Conservation (phyloP, 2,797 vertebrate genomes). For the Squalus acanthias region DNA sequence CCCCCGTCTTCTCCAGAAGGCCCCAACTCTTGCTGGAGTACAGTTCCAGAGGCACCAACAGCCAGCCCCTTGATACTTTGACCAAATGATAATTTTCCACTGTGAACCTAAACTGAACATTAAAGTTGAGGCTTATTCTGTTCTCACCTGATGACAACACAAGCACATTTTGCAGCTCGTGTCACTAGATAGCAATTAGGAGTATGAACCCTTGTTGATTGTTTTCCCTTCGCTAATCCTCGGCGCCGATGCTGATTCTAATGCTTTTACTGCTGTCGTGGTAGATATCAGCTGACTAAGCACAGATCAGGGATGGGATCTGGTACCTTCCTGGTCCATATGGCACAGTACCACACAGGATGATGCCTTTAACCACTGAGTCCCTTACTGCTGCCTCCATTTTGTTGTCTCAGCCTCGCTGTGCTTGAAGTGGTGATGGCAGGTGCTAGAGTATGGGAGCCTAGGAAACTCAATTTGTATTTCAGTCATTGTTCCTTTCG, state of each 20-base stretch:
- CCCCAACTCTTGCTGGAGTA: neutral
- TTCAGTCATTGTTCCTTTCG: neutral
- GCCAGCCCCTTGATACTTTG: neutral
- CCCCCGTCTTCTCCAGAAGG: neutral
- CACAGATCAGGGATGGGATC: neutral
- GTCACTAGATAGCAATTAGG: neutral
- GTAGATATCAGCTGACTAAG: neutral
- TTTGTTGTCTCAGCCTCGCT: neutral
- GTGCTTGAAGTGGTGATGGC: neutral
- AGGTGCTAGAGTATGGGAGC: neutral
- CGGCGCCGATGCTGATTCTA: neutral
- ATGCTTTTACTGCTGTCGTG: neutral
- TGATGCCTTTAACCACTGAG: neutral
- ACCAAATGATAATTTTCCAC: neutral
- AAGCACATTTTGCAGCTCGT: neutral
- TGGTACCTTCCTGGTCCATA: neutral
- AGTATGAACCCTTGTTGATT: neutral
- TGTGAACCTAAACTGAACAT: neutral
- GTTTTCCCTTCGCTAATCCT: neutral
- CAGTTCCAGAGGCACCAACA: neutral
- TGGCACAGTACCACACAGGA: neutral
- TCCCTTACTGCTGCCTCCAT: neutral
- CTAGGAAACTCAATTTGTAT: neutral
- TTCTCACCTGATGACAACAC: neutral
- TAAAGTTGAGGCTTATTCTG: neutral